Percentiles rank a stretch among this genome's conserved stretches.
phyloP scores from a whole-genome alignment of 2,113 vertebrate genomes.

The Triplophysa siluroides region DNA sequence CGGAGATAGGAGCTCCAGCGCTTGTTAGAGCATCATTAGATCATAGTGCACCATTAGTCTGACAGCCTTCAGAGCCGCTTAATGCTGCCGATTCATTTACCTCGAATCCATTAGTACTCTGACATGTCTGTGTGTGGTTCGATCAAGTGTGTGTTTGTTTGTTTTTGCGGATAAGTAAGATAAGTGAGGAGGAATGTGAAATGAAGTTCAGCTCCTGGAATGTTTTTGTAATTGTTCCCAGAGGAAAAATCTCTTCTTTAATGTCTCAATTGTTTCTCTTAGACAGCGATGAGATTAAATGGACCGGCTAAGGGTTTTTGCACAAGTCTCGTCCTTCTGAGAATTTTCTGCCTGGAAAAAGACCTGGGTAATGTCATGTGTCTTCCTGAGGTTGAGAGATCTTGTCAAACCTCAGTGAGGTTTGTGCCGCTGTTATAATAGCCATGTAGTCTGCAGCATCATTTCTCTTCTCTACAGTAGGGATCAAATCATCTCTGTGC shows the following conservation, averaged over 20 bases:
- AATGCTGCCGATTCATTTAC: slow-evolving; percentile 28
- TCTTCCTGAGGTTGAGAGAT: too few relatives aligned
- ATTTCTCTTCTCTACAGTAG: too few relatives aligned
- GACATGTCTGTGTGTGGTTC: not conserved
- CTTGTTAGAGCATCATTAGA: slow-evolving; percentile 27
- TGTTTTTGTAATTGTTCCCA: not conserved
- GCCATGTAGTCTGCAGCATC: too few relatives aligned
- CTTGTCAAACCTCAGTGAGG: too few relatives aligned
- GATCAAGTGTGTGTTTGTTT: slow-evolving; percentile 5
- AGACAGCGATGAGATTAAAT: slow-evolving; percentile 6
- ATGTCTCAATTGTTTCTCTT: not conserved
- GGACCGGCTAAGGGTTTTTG: not conserved
- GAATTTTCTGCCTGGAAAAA: slow-evolving; percentile 12
- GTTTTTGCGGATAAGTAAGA: not conserved
- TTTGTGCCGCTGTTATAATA: too few relatives aligned
- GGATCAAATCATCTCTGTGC: too few relatives aligned
- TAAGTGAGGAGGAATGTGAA: not conserved
- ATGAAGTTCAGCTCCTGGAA: slow-evolving; percentile 1
- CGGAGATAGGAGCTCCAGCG: slow-evolving; percentile 26
- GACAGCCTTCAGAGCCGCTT: slow-evolving; percentile 7
- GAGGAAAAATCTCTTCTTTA: slow-evolving; percentile 1
- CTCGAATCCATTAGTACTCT: slow-evolving; percentile 32
- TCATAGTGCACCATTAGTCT: slow-evolving; percentile 16
- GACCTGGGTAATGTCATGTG: not conserved
- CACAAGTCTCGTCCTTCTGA: not conserved